Evolutionary conservation across 2,113 vertebrate species (phyloP).

Genomic region (Crotalus horridus): DNA sequence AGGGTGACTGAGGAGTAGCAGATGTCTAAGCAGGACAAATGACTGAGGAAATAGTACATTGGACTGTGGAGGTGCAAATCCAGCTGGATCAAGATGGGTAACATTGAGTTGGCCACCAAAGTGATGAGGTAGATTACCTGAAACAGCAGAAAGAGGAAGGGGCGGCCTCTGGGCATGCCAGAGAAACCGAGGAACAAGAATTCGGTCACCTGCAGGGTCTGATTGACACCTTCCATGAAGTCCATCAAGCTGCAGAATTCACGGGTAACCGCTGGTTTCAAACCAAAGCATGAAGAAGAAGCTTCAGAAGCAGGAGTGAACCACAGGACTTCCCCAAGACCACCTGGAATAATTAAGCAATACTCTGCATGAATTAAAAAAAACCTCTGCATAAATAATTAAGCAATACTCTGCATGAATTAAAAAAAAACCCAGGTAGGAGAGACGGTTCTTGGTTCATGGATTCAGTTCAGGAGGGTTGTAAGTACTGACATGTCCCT

Average conservation of each 20-base stretch:
- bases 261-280: background rate
- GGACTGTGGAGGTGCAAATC: constrained; percentile 40
- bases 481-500: no score
- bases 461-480: no score
- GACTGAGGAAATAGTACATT: constrained; percentile 58
- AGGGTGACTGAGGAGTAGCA: constrained; percentile 23
- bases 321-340: background rate
- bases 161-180: accelerated
- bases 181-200: constrained; percentile 41
- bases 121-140: constrained; percentile 35
- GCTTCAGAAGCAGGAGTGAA: background rate
- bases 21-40: constrained; percentile 50
- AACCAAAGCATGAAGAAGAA: background rate
- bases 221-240: constrained; percentile 10
- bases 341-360: background rate
- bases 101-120: constrained; percentile 8
- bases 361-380: background rate
- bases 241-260: background rate
- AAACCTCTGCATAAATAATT: background rate
- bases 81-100: background rate
- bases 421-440: background rate
- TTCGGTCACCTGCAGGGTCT: background rate
- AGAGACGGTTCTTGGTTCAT: no score
- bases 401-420: background rate
- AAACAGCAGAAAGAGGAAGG: constrained; percentile 36